Conservation (phyloP, 2,113 vertebrate genomes). For the Cyphomyrus plagiostoma region DNA sequence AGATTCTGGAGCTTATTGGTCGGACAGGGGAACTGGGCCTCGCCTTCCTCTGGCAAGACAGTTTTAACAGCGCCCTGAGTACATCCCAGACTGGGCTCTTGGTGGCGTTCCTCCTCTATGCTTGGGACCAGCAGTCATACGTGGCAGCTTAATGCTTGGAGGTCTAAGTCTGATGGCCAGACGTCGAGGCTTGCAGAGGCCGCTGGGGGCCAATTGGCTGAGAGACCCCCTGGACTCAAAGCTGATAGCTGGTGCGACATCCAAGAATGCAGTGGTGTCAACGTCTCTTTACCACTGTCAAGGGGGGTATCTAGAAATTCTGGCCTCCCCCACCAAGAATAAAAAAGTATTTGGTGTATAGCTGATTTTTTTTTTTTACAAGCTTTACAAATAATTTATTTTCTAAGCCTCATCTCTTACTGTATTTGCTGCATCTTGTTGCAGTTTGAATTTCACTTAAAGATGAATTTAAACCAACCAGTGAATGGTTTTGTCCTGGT, state of each 20-base stretch:
- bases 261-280: background rate
- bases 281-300: background rate
- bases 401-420: slow-evolving; percentile 3
- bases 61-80: background rate
- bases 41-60: background rate
- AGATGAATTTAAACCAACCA: background rate
- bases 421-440: slow-evolving; percentile 27
- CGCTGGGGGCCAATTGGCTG: background rate
- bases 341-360: background rate
- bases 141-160: background rate
- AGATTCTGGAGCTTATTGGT: background rate
- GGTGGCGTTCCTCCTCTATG: background rate
- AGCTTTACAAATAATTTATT: slow-evolving; percentile 38
- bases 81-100: background rate
- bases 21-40: background rate
- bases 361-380: background rate
- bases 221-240: background rate
- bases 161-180: background rate
- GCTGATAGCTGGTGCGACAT: background rate
- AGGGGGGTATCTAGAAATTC: background rate
- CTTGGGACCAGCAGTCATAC: slow-evolving; percentile 36
- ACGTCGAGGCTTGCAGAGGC: background rate
- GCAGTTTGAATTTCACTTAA: slow-evolving; percentile 36
- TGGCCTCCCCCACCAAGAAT: background rate
- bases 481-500: slow-evolving; percentile 6